phyloP scores from a whole-genome alignment of 2,113 vertebrate genomes.

The Mesocricetus auratus region DNA sequence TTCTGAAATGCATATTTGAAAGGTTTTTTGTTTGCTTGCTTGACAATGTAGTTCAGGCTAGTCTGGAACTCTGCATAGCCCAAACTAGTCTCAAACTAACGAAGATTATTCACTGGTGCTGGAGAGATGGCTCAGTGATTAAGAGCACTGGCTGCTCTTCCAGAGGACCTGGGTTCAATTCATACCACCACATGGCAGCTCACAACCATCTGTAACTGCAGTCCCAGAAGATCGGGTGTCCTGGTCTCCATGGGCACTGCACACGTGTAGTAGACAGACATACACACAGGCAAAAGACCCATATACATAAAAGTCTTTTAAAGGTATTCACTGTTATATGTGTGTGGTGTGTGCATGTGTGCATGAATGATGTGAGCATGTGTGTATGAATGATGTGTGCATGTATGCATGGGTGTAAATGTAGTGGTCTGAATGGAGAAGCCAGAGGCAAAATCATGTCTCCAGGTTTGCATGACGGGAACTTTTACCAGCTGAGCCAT shows the following conservation, averaged over 20 bases:
- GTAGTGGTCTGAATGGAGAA: not conserved
- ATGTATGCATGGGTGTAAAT: not conserved
- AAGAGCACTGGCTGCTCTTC: not conserved
- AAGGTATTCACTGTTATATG: not conserved
- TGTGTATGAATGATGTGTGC: too few species aligned
- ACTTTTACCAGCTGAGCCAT: not conserved
- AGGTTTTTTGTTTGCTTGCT: not conserved
- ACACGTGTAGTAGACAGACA: not conserved
- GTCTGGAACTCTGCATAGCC: not conserved
- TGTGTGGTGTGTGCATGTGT: not conserved
- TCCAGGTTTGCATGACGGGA: not conserved
- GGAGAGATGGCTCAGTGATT: not conserved
- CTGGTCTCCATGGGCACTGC: not conserved
- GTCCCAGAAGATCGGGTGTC: not conserved
- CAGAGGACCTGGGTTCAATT: not conserved
- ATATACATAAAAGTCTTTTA: not conserved
- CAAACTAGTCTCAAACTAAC: not conserved
- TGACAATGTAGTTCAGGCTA: not conserved
- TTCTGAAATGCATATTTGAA: constrained; percentile 43
- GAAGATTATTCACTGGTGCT: not conserved
- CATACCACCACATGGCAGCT: not conserved
- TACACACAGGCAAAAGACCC: not conserved
- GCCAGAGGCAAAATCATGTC: not conserved
- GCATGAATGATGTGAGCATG: not conserved
- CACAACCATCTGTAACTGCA: not conserved